These are phyloP conservation scores for Terebella lapidaria DNA, from an alignment of 2,888 invertebrate genomes.

Conservation along the genomic window DNA sequence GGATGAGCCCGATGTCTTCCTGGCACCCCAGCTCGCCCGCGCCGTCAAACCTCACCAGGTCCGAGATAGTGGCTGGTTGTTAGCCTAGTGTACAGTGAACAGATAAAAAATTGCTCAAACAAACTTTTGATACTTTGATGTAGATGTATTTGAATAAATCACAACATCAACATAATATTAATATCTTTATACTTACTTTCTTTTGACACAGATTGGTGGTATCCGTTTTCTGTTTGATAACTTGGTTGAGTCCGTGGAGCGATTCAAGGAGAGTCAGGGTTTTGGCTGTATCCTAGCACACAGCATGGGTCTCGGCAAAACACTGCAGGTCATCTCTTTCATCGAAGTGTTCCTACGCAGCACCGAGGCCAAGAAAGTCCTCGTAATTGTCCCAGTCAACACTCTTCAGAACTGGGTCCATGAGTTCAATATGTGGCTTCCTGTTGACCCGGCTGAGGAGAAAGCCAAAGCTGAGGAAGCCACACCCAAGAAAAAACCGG, in stretches of 20 bases:
- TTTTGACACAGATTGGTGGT: slow-evolving; percentile 89
- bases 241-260: slow-evolving; percentile 84
- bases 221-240: slow-evolving; percentile 94
- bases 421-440: slow-evolving; percentile 97
- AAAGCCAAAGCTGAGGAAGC: neutral
- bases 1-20: slow-evolving; percentile 82
- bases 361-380: slow-evolving; percentile 79
- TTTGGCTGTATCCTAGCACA: slow-evolving; percentile 98
- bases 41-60: slow-evolving; percentile 95
- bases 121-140: neutral
- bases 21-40: slow-evolving; percentile 81
- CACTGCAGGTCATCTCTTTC: slow-evolving; percentile 82
- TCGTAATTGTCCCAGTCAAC: slow-evolving; percentile 98
- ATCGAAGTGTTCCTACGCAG: slow-evolving; percentile 91
- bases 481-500: neutral
- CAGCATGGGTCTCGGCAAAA: slow-evolving; percentile 99
- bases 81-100: neutral
- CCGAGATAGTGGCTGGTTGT: slow-evolving; percentile 6
- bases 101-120: neutral
- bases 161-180: too few species aligned
- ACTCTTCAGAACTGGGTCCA: slow-evolving; percentile 96
- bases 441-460: slow-evolving; percentile 47
- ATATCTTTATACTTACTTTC: too few species aligned
- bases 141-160: neutral
- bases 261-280: slow-evolving; percentile 79